Evolutionary conservation across 2,888 invertebrate genomes (phyloP).

Genomic region (Eremobia ochroleuca): DNA sequence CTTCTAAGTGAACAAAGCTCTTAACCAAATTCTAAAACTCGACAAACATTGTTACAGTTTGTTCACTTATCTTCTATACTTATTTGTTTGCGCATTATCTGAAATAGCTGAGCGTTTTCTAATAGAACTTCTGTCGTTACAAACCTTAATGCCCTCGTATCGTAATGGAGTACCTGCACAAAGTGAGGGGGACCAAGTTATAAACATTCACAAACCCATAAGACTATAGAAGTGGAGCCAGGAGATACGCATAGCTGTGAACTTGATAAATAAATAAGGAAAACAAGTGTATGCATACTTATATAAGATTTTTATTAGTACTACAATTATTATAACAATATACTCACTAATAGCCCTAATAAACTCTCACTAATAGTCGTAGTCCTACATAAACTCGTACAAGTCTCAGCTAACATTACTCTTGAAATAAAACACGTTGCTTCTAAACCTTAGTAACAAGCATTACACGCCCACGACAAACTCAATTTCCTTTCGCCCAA

Average conservation of each 20-base stretch:
- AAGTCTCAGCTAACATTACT: slow-evolving; percentile 9
- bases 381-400: neutral
- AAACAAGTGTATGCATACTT: neutral
- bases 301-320: neutral
- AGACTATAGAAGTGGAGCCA: slow-evolving; percentile 8
- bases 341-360: slow-evolving; percentile 8
- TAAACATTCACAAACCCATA: slow-evolving; percentile 32
- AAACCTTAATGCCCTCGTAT: slow-evolving; percentile 37
- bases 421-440: slow-evolving; percentile 29
- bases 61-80: slow-evolving; percentile 26
- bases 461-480: slow-evolving; percentile 48
- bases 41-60: slow-evolving; percentile 27
- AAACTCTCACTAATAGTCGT: slow-evolving; percentile 2
- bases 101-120: slow-evolving; percentile 56
- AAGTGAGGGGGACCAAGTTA: slow-evolving; percentile 22
- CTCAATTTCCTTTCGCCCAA: slow-evolving; percentile 59
- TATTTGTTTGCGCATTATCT: slow-evolving; percentile 47
- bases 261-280: neutral
- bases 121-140: slow-evolving; percentile 57
- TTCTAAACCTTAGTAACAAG: slow-evolving; percentile 18
- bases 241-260: slow-evolving; percentile 10
- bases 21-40: slow-evolving; percentile 14
- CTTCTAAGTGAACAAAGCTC: slow-evolving; percentile 10
- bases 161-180: slow-evolving; percentile 52
- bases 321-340: neutral